Conservation (phyloP, 2,888 invertebrate genomes). For the Aleiodes alternator region DNA sequence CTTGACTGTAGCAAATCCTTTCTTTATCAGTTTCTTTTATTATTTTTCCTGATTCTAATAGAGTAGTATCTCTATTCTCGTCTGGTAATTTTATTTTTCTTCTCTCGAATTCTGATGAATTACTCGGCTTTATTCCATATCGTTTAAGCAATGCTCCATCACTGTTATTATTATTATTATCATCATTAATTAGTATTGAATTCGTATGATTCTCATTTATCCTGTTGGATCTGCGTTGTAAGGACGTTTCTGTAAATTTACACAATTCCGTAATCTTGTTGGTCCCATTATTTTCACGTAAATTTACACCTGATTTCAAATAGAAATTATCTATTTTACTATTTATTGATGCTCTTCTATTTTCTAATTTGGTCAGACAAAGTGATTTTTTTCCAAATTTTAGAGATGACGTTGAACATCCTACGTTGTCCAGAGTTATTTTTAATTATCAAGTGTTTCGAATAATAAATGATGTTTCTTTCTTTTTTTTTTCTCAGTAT, state of each 20-base stretch:
- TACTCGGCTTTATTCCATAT: constrained; percentile 36
- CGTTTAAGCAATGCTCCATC: no score
- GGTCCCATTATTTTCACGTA: constrained; percentile 41
- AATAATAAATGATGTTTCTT: background rate
- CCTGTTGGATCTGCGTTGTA: constrained; percentile 1
- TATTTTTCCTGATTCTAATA: no score
- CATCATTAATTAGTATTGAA: background rate
- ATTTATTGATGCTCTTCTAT: constrained; percentile 57
- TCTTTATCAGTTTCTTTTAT: constrained; percentile 51
- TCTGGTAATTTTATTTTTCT: no score
- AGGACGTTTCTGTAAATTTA: constrained; percentile 8
- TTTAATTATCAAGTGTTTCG: background rate
- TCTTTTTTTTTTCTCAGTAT: background rate
- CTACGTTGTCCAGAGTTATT: constrained; percentile 66
- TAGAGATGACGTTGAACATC: constrained; percentile 66
- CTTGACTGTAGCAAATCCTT: constrained; percentile 55
- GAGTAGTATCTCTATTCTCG: no score
- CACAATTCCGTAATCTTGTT: constrained; percentile 8
- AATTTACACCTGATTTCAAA: background rate
- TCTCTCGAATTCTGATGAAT: constrained; percentile 55
- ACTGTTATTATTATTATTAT: no score
- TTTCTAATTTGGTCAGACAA: constrained; percentile 67
- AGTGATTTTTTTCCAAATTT: constrained; percentile 60
- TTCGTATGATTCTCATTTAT: constrained; percentile 18
- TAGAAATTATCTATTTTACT: background rate